phyloP scores from a whole-genome alignment of 30 jellyfish, hydroid and myxozoan genomes.

The Clytia hemisphaerica region DNA sequence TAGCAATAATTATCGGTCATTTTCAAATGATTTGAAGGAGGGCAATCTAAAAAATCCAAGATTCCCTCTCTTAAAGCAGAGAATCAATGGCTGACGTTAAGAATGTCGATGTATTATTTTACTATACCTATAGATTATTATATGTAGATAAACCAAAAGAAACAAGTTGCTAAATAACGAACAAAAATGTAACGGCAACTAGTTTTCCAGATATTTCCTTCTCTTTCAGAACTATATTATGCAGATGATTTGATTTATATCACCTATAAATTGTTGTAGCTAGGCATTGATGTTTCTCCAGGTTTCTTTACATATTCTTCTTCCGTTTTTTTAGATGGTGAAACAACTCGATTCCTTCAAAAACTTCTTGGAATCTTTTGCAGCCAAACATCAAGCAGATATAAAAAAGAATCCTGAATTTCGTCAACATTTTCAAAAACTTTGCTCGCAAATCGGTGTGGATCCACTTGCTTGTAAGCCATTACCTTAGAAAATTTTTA shows the following conservation, averaged over 20 bases:
- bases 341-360: slow-evolving; percentile 81
- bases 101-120: too few relatives aligned
- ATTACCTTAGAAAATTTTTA: too few relatives aligned
- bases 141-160: too few relatives aligned
- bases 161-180: too few relatives aligned
- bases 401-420: slow-evolving; percentile 78
- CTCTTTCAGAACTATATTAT: not conserved
- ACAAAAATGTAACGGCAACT: too few relatives aligned
- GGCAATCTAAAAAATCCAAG: too few relatives aligned
- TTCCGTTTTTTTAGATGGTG: slow-evolving; percentile 48
- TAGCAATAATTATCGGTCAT: too few relatives aligned
- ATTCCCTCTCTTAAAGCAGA: too few relatives aligned
- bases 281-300: not conserved
- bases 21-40: too few relatives aligned
- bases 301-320: not conserved
- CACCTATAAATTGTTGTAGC: not conserved
- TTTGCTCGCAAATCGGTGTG: slow-evolving; percentile 92
- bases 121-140: too few relatives aligned
- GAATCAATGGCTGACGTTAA: too few relatives aligned
- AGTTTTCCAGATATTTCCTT: not conserved
- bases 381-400: slow-evolving; percentile 76
- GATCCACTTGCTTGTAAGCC: slow-evolving; percentile 89
- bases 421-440: slow-evolving; percentile 78
- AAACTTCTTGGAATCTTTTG: slow-evolving; percentile 63
- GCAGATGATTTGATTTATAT: not conserved